Percentiles rank a stretch among this genome's conserved stretches.
These are phyloP conservation scores for Himalopsyche phryganea DNA, from an alignment of 1,140 invertebrate species.

Conservation along the genomic window DNA sequence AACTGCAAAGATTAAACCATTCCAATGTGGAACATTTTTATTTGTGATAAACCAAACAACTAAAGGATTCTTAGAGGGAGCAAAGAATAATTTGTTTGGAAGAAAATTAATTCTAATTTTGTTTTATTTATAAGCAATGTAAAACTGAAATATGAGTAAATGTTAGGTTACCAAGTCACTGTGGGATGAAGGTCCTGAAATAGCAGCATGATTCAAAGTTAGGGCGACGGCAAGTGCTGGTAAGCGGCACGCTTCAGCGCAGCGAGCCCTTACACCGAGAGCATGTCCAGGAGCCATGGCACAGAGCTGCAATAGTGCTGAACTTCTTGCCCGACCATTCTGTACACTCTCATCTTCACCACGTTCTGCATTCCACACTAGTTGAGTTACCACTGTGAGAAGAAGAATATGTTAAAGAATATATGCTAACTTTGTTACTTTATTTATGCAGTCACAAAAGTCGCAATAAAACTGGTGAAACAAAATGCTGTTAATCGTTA, in stretches of 20 bases:
- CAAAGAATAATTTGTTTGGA: too few relatives aligned
- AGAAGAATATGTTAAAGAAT: conserved; percentile 10
- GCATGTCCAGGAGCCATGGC: conserved; percentile 87
- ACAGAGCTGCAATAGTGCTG: conserved; percentile 76
- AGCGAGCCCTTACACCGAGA: conserved; percentile 76
- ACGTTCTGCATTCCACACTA: conserved; percentile 85
- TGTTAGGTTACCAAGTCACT: conserved; percentile 47
- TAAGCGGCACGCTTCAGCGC: conserved; percentile 84
- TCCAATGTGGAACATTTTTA: too few relatives aligned
- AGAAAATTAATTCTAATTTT: too few relatives aligned
- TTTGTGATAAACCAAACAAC: too few relatives aligned
- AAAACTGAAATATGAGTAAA: too few relatives aligned
- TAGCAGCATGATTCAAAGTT: conserved; percentile 48
- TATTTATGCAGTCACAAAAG: too few relatives aligned
- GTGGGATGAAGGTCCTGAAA: conserved; percentile 37
- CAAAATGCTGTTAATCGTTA: too few relatives aligned
- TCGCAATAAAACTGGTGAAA: too few relatives aligned
- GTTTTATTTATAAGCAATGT: too few relatives aligned
- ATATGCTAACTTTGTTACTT: too few relatives aligned
- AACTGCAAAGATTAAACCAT: too few relatives aligned
- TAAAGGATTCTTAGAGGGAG: too few relatives aligned
- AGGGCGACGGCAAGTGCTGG: conserved; percentile 80
- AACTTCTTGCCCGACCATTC: conserved; percentile 31
- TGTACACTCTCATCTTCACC: conserved; percentile 69
- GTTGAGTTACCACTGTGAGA: conserved; percentile 70